These are phyloP conservation scores for Hypsibius dujardini DNA, from an alignment of 1,140 invertebrate species.

Conservation along the genomic window DNA sequence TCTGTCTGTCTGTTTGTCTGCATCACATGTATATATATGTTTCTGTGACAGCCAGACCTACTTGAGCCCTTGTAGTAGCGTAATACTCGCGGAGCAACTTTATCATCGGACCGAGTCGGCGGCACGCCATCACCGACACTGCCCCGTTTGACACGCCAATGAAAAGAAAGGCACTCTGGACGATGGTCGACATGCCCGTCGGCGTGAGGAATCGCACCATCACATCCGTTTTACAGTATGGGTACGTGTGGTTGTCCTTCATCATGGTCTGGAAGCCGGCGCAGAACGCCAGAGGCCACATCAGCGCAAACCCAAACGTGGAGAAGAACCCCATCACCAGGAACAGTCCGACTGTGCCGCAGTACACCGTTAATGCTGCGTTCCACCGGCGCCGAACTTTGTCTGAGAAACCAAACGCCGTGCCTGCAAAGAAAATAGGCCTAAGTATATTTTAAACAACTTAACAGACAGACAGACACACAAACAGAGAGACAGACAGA, in stretches of 20 bases:
- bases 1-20: too few species aligned
- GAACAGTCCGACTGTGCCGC: neutral
- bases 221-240: neutral
- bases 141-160: neutral
- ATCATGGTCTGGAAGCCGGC: conserved; percentile 1
- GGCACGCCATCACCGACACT: neutral
- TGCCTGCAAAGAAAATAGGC: too few species aligned
- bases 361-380: neutral
- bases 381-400: too few species aligned
- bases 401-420: too few species aligned
- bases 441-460: too few species aligned
- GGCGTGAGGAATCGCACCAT: neutral
- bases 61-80: neutral
- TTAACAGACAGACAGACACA: too few species aligned
- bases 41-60: too few species aligned
- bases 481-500: too few species aligned
- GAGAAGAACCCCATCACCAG: neutral
- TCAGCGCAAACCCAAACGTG: neutral
- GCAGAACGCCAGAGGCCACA: neutral
- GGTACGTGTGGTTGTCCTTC: neutral
- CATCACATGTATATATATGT: too few species aligned
- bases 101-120: neutral
- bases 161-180: neutral
- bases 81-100: conserved; percentile 6
- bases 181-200: neutral